Conservation (phyloP, 64 coral and sea anemone species). For the Astreopora myriophthalma region DNA sequence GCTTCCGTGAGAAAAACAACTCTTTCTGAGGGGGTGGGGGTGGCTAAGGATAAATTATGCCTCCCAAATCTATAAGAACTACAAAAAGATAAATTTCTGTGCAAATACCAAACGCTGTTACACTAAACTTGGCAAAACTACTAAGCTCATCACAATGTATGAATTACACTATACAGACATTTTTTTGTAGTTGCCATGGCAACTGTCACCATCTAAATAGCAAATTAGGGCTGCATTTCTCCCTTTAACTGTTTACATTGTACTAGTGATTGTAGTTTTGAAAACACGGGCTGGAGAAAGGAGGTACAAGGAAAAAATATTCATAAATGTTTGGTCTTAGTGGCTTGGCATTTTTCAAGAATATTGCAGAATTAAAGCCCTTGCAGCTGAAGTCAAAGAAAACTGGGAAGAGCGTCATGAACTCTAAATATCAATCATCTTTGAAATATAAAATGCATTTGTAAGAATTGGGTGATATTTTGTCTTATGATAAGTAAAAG, state of each 20-base stretch:
- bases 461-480: background rate
- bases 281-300: too few relatives aligned
- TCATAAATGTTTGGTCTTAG: background rate
- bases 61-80: too few relatives aligned
- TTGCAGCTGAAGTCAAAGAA: background rate
- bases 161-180: too few relatives aligned
- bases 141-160: background rate
- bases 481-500: background rate
- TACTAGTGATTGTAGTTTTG: too few relatives aligned
- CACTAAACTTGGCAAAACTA: background rate
- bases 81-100: background rate
- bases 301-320: background rate
- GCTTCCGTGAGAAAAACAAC: background rate
- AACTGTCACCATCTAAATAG: background rate
- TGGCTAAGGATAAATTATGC: too few relatives aligned
- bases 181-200: too few relatives aligned
- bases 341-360: background rate
- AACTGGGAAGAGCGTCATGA: background rate
- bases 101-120: too few relatives aligned
- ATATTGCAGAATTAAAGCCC: background rate
- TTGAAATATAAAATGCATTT: background rate
- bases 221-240: background rate
- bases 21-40: too few relatives aligned
- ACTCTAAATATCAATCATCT: background rate
- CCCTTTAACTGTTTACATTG: background rate